Evolutionary conservation across 1,140 invertebrate genomes (phyloP), one percentile per base, ranked within the genome.

Genomic region (Lasioglossum albipes): DNA sequence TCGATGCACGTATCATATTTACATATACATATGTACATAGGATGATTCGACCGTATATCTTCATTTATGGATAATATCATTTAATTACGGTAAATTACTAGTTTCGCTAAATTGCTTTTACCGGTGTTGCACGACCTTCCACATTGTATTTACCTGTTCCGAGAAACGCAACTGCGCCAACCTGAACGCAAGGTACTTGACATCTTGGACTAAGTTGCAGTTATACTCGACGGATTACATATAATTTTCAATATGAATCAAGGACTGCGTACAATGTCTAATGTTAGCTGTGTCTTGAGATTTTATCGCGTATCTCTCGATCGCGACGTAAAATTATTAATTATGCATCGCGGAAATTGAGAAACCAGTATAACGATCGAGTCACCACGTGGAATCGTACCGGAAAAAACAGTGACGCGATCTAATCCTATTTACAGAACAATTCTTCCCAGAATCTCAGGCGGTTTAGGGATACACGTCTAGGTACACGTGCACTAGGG

Each of bases 371-470:
- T 49, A 31, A 27, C 59, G 62, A 31, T 36, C 62, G 42, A 12
- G 65, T 67, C 65, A 67, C 65, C 65, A 67, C 65, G 65, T 67
- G 65, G 13, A 67, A 2, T 13, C 9, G 41, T n/a, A 45, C 41
- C 18, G 65, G 65, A 45, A 67, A 27, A 67, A 67, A 9, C 65
- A 41, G 65, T 67, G 65, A 67, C 42, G 18, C 65, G 41, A 45
- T 22, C 7, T 41, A n/a, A 22, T 59, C 20, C n/a, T n/a, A 20
- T 20, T 27, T 27, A 27, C 27, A n/a, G n/a, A 66, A 67, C 45
- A 67, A 45, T n/a, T 20, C 1, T n/a, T n/a, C 57, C n/a, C 57
- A n/a, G n/a, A 54, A 54, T 20, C 52, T 54, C 27, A 18, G 4
- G 6, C 52, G 10, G 12, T 54, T 54, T 49, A 49, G 13, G 45